These are phyloP conservation scores for Coendou prehensilis DNA, from an alignment of 2,797 vertebrate genomes.

Conservation along the genomic window DNA sequence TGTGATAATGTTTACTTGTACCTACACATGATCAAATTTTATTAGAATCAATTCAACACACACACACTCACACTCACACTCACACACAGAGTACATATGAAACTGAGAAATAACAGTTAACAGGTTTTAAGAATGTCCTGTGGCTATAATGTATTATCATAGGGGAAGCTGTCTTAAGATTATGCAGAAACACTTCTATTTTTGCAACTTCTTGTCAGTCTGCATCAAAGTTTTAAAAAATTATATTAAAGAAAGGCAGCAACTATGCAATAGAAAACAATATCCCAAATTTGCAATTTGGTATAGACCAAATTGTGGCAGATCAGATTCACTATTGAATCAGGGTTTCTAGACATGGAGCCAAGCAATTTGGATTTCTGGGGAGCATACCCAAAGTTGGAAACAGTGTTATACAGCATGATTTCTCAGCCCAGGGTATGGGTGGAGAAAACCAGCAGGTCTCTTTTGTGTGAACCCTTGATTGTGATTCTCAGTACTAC, in stretches of 20 bases:
- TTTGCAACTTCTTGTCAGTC: neutral
- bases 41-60: neutral
- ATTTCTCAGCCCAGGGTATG: neutral
- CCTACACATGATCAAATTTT: neutral
- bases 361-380: slow-evolving; percentile 28
- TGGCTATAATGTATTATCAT: neutral
- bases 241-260: neutral
- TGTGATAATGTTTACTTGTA: neutral
- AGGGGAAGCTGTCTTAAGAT: neutral
- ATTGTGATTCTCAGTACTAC: neutral
- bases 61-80: neutral
- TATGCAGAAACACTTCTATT: slow-evolving; percentile 13
- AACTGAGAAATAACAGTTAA: neutral
- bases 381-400: neutral
- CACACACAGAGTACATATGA: neutral
- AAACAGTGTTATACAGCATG: neutral
- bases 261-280: neutral
- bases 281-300: neutral
- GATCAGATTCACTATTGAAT: neutral
- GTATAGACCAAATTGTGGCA: neutral
- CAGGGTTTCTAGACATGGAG: slow-evolving; percentile 44
- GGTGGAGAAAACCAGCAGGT: neutral
- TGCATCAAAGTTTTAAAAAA: neutral
- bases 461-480: neutral
- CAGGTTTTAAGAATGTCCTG: neutral